phyloP scores from a whole-genome alignment of 2,797 vertebrate species.

The Dendrocincla fuliginosa region DNA sequence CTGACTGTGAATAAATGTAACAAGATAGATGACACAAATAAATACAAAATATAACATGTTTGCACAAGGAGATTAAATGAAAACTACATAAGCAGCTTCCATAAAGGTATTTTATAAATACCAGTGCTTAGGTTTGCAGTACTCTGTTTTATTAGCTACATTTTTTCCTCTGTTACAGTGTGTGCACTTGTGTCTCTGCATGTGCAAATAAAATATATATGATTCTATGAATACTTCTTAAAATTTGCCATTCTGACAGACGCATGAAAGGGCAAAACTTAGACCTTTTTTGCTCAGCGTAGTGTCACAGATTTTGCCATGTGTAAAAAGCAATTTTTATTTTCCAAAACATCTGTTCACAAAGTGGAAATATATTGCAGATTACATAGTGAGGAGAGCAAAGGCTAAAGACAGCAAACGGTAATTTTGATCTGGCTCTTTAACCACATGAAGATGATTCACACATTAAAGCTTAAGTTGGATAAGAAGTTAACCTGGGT shows the following conservation, averaged over 20 bases:
- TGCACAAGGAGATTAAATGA: not conserved
- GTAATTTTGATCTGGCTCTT: slow-evolving; percentile 30
- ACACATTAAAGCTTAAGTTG: not conserved
- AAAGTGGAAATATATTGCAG: not conserved
- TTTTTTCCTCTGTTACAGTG: not conserved
- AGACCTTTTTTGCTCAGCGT: not conserved
- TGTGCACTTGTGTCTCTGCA: not conserved
- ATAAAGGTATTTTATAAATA: not conserved
- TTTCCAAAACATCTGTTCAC: slow-evolving; percentile 33
- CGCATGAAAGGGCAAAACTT: not conserved
- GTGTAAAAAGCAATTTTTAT: slow-evolving; percentile 57
- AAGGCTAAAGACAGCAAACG: slow-evolving; percentile 38
- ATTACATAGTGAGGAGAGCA: slow-evolving; percentile 7
- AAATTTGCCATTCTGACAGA: slow-evolving; percentile 10
- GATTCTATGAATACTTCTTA: not conserved
- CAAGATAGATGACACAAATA: not conserved
- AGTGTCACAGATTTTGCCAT: slow-evolving; percentile 41
- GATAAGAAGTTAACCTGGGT: not conserved
- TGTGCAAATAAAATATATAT: not conserved
- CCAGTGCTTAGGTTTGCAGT: not conserved
- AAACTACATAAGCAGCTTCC: not conserved
- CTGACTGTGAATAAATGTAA: not conserved
- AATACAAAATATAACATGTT: not conserved
- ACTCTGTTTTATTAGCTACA: not conserved
- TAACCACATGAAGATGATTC: not conserved